Evolutionary conservation across 2,797 vertebrate genomes (phyloP).

Genomic region (Anomalospiza imberbis): DNA sequence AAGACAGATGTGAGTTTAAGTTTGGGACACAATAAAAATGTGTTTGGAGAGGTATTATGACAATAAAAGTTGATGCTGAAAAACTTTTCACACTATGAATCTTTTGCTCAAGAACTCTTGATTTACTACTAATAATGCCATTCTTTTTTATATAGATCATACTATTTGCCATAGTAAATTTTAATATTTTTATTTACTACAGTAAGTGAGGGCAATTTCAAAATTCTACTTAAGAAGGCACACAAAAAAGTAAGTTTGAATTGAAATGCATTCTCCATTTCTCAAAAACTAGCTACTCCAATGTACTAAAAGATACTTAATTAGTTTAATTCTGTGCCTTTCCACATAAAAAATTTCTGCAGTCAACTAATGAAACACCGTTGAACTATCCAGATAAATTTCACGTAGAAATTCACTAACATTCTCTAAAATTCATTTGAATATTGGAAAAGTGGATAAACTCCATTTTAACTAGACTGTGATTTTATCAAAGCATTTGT

Average conservation of each 20-base stretch:
- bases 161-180: background rate
- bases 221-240: background rate
- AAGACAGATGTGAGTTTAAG: slow-evolving; percentile 32
- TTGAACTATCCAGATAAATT: background rate
- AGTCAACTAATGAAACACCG: background rate
- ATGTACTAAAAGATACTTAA: background rate
- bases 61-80: background rate
- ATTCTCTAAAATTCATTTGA: background rate
- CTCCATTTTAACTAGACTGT: background rate
- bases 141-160: background rate
- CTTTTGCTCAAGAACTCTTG: background rate
- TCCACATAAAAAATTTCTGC: background rate
- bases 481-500: background rate
- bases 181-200: background rate
- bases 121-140: background rate
- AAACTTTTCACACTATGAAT: background rate
- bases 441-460: background rate
- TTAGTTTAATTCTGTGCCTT: background rate
- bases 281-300: background rate
- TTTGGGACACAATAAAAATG: background rate
- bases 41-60: background rate
- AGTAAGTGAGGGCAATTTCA: background rate
- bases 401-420: background rate
- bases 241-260: background rate
- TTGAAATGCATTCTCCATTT: background rate